These are phyloP conservation scores for Masticophis lateralis DNA, from an alignment of 2,797 vertebrate genomes.

Conservation along the genomic window DNA sequence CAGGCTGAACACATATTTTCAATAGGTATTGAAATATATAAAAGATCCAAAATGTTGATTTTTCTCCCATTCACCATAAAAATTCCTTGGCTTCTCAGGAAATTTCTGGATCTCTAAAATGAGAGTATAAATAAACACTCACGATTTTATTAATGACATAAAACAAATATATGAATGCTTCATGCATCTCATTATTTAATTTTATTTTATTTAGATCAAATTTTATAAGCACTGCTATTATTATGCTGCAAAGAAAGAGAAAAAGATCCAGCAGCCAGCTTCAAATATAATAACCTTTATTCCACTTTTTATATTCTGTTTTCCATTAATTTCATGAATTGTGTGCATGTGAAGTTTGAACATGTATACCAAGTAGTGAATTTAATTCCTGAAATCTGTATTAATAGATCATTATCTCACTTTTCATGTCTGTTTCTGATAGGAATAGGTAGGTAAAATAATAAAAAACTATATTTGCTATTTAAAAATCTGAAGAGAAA, in stretches of 20 bases:
- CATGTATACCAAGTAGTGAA: not conserved
- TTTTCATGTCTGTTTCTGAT: not conserved
- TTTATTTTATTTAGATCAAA: slow-evolving; percentile 21
- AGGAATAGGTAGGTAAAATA: not conserved
- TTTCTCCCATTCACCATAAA: not conserved
- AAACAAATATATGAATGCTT: not conserved
- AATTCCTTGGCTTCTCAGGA: not conserved
- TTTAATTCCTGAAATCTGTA: not conserved
- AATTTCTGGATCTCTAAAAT: not conserved
- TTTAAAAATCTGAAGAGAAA: not conserved
- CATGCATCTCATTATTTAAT: slow-evolving; percentile 8
- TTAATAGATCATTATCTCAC: not conserved
- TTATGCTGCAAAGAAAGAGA: not conserved
- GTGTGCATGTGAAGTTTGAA: not conserved
- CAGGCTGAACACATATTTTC: not conserved
- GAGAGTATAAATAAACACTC: not conserved
- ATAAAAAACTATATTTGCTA: not conserved
- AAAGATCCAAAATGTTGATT: not conserved
- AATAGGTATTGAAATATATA: not conserved
- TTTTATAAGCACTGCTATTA: slow-evolving; percentile 20
- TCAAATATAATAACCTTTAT: not conserved
- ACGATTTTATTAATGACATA: not conserved
- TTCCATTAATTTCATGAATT: not conserved
- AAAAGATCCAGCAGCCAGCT: not conserved
- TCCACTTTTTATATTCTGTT: no score